Percentiles rank a stretch among this genome's conserved stretches.
phyloP scores from a whole-genome alignment of 2,797 vertebrate species.

The Corythornis leucogaster region DNA sequence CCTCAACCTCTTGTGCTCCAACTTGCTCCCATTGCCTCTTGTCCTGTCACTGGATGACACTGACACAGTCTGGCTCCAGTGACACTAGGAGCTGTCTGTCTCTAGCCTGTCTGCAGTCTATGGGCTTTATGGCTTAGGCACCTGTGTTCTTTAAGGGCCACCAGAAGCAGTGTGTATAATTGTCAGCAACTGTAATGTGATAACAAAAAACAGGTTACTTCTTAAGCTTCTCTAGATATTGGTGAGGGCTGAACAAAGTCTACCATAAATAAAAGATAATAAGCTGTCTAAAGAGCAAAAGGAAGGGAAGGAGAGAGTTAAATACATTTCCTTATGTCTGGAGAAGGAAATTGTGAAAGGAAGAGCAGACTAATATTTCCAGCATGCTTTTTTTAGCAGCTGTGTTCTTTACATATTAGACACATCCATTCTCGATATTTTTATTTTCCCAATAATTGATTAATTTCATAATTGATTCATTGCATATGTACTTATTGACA shows the following conservation, averaged over 20 bases:
- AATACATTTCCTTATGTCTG: background rate
- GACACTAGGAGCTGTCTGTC: background rate
- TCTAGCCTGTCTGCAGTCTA: background rate
- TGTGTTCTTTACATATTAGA: background rate
- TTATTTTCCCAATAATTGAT: background rate
- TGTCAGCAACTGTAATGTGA: background rate
- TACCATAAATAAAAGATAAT: background rate
- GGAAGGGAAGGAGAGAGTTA: background rate
- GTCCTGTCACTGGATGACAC: no score
- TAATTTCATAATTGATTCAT: background rate
- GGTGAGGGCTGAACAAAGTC: background rate
- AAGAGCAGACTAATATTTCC: background rate
- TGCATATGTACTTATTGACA: background rate
- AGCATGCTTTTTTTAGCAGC: background rate
- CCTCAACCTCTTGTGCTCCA: no score
- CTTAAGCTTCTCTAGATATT: background rate
- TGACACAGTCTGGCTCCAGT: no score
- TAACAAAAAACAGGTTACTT: background rate
- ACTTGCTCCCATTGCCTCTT: no score
- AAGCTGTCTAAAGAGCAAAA: background rate
- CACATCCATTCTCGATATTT: background rate
- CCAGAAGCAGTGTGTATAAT: background rate
- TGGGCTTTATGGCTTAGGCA: background rate
- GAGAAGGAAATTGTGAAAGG: background rate
- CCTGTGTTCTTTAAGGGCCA: background rate